phyloP scores from a whole-genome alignment of 2,888 invertebrate species.

The Rutpela maculata region DNA sequence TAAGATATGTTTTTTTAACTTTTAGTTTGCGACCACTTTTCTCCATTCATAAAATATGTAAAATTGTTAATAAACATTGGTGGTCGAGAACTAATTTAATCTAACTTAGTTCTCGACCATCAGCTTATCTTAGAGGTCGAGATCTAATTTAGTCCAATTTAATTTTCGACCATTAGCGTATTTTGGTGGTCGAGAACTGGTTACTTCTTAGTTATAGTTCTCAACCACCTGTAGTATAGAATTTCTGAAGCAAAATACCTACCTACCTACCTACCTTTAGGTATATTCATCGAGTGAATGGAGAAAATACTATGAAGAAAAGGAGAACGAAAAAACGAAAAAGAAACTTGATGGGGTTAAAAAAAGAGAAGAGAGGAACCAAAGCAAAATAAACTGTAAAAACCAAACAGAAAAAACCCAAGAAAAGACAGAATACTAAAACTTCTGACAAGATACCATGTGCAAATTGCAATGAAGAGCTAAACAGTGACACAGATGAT shows the following conservation, averaged over 20 bases:
- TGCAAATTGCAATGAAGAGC: no score
- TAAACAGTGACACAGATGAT: no score
- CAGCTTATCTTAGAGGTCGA: not conserved
- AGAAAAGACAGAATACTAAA: not conserved
- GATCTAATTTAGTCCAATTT: not conserved
- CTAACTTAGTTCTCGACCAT: constrained; percentile 9
- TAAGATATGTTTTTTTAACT: not conserved
- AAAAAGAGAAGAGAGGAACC: constrained; percentile 6
- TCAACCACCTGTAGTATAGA: constrained; percentile 5
- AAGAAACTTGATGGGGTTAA: not conserved
- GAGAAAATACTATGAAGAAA: constrained; percentile 7
- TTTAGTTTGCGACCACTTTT: constrained; percentile 12
- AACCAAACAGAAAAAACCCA: not conserved
- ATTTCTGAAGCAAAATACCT: constrained; percentile 10
- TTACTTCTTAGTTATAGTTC: not conserved
- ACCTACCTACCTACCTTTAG: no score
- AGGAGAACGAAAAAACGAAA: constrained; percentile 11
- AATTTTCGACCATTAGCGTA: not conserved
- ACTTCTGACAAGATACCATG: constrained; percentile 11
- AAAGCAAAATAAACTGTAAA: constrained; percentile 11
- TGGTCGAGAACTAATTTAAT: constrained; percentile 11
- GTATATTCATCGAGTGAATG: constrained; percentile 9
- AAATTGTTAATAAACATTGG: not conserved
- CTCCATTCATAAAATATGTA: constrained; percentile 7
- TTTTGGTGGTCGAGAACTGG: not conserved